These are phyloP conservation scores for Chauna torquata DNA, from an alignment of 2,113 vertebrate species.

Conservation along the genomic window DNA sequence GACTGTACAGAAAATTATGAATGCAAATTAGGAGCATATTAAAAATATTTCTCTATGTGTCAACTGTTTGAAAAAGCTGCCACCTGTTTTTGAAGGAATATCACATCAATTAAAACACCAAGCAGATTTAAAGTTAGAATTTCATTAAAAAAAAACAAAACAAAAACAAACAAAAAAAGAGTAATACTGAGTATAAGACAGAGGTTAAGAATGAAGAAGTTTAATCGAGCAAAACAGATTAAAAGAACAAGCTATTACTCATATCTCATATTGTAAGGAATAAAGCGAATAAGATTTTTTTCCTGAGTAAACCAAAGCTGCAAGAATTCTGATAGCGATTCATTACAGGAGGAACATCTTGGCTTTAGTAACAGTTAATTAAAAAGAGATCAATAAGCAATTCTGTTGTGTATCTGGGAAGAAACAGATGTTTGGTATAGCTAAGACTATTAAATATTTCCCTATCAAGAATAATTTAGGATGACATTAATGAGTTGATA, in stretches of 20 bases:
- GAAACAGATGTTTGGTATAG: conserved; percentile 13
- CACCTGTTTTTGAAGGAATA: background rate
- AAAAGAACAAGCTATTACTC: background rate
- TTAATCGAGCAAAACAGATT: background rate
- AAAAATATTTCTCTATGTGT: background rate
- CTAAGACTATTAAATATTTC: conserved; percentile 28
- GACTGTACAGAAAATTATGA: background rate
- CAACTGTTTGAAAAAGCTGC: background rate
- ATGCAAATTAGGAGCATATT: background rate
- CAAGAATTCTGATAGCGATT: background rate
- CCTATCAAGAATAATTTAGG: conserved; percentile 12
- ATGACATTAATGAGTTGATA: conserved; percentile 8
- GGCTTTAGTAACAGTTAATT: conserved; percentile 11
- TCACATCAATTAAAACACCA: background rate
- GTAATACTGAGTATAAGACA: background rate
- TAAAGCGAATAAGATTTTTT: background rate
- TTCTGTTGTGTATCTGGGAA: conserved; percentile 12
- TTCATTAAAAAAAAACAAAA: background rate
- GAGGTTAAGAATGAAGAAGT: background rate
- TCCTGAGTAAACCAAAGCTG: background rate
- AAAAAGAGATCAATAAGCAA: conserved; percentile 32
- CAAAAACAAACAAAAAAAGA: too few species aligned
- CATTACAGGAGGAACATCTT: background rate
- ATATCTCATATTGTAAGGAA: background rate
- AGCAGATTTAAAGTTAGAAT: background rate